A percentile compares a stretch with the other conserved stretches of the same genome.
These are phyloP conservation scores for Fistularia tabacaria DNA, from an alignment of 2,797 vertebrate species.

Conservation along the genomic window DNA sequence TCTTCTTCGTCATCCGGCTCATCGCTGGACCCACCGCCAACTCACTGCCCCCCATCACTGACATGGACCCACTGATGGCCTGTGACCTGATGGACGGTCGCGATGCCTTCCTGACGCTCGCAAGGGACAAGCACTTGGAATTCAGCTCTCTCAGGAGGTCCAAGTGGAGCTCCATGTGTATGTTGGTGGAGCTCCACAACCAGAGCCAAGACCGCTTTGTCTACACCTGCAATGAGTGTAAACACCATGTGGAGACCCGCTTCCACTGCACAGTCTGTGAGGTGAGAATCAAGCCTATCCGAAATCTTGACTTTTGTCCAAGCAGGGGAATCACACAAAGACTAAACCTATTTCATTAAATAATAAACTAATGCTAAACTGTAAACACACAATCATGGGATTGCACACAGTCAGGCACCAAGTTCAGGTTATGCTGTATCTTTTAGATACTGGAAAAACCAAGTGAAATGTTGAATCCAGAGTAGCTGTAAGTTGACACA, in stretches of 20 bases:
- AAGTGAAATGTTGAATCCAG: no score
- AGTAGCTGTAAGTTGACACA: no score
- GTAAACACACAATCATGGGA: no score
- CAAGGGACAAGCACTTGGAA: conserved; percentile 95
- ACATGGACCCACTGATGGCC: conserved; percentile 87
- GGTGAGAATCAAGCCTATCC: conserved; percentile 63
- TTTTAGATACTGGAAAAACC: no score
- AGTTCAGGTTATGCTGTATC: no score
- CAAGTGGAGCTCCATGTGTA: conserved; percentile 97
- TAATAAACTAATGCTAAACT: no score
- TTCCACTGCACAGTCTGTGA: conserved; percentile 98
- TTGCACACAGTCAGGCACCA: no score
- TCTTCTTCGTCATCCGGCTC: conserved; percentile 97
- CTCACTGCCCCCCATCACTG: conserved; percentile 89
- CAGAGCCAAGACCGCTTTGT: conserved; percentile 98
- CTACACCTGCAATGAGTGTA: conserved; percentile 98
- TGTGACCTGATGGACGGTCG: conserved; percentile 98
- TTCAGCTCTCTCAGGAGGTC: conserved; percentile 93
- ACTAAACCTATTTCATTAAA: no score
- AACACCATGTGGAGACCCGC: conserved; percentile 95
- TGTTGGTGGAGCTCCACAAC: conserved; percentile 97
- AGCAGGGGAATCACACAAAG: no score
- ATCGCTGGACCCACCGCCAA: conserved; percentile 91
- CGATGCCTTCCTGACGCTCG: conserved; percentile 95
- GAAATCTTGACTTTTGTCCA: not conserved